phyloP scores from a whole-genome alignment of 2,797 vertebrate species.

The Halcyon badia region DNA sequence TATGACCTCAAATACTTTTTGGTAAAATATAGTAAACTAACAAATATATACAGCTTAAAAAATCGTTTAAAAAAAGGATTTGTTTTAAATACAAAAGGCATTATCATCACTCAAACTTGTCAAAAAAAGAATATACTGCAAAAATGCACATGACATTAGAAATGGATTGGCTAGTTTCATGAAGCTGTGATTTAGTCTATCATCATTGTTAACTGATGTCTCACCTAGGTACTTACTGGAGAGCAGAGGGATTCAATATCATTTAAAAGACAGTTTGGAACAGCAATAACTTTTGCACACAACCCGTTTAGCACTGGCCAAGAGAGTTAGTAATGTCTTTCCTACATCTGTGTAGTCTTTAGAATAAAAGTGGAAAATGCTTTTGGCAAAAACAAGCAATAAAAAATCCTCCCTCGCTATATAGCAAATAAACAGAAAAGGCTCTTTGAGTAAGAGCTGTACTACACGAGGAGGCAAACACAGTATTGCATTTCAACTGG shows the following conservation, averaged over 20 bases:
- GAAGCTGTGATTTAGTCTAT: constrained; percentile 3
- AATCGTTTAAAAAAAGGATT: background rate
- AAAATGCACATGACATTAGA: background rate
- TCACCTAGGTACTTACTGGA: background rate
- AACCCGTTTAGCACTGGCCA: background rate
- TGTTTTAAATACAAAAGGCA: background rate
- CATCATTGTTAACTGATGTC: background rate
- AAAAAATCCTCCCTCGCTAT: background rate
- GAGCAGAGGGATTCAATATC: background rate
- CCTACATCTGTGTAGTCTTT: background rate
- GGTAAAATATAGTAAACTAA: background rate
- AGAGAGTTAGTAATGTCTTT: constrained; percentile 11
- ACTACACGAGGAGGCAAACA: rapidly evolving
- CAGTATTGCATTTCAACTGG: background rate
- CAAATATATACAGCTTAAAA: background rate
- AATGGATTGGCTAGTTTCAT: background rate
- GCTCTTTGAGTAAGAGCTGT: background rate
- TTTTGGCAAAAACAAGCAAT: constrained; percentile 24
- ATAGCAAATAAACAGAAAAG: background rate
- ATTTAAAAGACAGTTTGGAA: constrained; percentile 10
- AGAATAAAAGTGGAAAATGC: constrained; percentile 1
- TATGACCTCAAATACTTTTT: background rate
- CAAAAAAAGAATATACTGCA: background rate
- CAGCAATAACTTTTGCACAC: constrained; percentile 4
- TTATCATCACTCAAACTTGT: background rate